phyloP scores from a whole-genome alignment of 2,888 invertebrate species.

The Noctuana brunneofusca region DNA sequence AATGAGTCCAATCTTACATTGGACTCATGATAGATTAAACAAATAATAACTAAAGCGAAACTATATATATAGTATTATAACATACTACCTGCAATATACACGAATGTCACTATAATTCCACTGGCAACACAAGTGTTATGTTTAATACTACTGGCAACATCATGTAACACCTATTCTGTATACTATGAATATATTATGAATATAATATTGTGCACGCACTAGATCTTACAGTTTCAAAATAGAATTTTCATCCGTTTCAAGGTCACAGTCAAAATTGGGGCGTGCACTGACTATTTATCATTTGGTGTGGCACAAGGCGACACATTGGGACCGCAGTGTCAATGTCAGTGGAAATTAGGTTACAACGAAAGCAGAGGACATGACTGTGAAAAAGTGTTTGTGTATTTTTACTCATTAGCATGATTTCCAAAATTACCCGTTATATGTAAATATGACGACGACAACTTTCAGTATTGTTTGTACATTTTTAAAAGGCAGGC shows the following conservation, averaged over 20 bases:
- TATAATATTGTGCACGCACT: background rate
- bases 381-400: slow-evolving; percentile 11
- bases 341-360: slow-evolving; percentile 38
- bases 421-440: slow-evolving; percentile 5
- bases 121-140: too few relatives aligned
- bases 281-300: slow-evolving; percentile 19
- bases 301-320: slow-evolving; percentile 10
- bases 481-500: too few relatives aligned
- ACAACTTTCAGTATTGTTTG: background rate
- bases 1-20: too few relatives aligned
- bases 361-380: slow-evolving; percentile 22
- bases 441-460: background rate
- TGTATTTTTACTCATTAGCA: slow-evolving; percentile 4
- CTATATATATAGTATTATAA: too few relatives aligned
- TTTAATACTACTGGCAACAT: too few relatives aligned
- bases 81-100: too few relatives aligned
- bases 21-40: too few relatives aligned
- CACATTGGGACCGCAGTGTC: slow-evolving; percentile 34
- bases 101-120: too few relatives aligned
- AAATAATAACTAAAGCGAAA: too few relatives aligned
- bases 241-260: background rate
- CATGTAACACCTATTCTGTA: background rate
- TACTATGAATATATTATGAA: too few relatives aligned
- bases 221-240: slow-evolving; percentile 3
- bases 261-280: slow-evolving; percentile 2